Conservation (phyloP, 2,797 vertebrate species). For the Falco berigora region DNA sequence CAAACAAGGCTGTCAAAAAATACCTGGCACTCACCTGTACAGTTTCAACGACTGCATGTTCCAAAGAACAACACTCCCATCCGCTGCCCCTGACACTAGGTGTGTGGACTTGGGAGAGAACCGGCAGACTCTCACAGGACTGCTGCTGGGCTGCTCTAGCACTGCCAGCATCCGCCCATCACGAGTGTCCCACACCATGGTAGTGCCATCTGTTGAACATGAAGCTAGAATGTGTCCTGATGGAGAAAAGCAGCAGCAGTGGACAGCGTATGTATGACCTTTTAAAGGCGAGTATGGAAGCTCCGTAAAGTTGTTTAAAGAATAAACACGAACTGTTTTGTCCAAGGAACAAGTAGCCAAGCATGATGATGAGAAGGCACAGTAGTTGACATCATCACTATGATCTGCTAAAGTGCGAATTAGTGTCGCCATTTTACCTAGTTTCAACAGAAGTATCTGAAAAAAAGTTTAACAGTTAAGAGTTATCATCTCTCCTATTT, state of each 20-base stretch:
- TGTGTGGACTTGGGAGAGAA: conserved; percentile 77
- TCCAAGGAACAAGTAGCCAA: conserved; percentile 92
- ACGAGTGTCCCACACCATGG: conserved; percentile 78
- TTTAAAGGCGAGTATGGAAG: conserved; percentile 84
- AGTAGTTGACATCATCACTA: conserved; percentile 87
- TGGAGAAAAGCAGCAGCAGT: conserved; percentile 91
- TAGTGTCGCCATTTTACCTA: conserved; percentile 81
- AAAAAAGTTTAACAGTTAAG: not conserved
- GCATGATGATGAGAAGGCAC: conserved; percentile 81
- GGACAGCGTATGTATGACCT: conserved; percentile 87
- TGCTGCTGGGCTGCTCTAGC: conserved; percentile 83
- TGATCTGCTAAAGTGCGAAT: conserved; percentile 85
- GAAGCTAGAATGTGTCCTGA: conserved; percentile 85
- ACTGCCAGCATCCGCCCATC: conserved; percentile 77
- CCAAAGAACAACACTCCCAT: conserved; percentile 88
- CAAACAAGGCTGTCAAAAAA: not conserved
- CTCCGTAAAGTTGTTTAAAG: conserved; percentile 76
- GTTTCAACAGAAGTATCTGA: conserved; percentile 50
- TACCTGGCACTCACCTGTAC: conserved; percentile 65
- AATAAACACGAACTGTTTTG: conserved; percentile 87
- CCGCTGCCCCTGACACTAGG: conserved; percentile 84
- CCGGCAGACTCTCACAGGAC: conserved; percentile 84
- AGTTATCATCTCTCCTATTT: not conserved
- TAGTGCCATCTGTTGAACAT: conserved; percentile 90
- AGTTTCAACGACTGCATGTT: conserved; percentile 75